These are phyloP conservation scores for Drosophila saltans DNA, from an alignment of 1,140 invertebrate genomes.

Conservation along the genomic window DNA sequence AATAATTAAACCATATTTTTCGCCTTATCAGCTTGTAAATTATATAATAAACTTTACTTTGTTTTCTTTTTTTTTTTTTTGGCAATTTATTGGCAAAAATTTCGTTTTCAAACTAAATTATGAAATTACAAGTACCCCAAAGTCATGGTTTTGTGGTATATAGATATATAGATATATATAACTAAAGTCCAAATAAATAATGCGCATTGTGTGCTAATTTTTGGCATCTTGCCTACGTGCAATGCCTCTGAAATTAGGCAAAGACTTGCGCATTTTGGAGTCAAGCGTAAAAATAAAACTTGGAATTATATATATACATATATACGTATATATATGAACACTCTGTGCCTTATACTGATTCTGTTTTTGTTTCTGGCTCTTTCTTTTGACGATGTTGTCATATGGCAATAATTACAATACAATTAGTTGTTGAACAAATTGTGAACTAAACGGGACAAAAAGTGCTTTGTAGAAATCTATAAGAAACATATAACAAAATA, in stretches of 20 bases:
- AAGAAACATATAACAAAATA: background rate
- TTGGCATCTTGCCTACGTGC: constrained; percentile 43
- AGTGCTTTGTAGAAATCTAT: constrained; percentile 53
- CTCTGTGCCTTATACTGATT: background rate
- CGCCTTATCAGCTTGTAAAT: background rate
- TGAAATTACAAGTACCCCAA: constrained; percentile 10
- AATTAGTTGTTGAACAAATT: constrained; percentile 26
- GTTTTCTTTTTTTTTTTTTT: constrained; percentile 1
- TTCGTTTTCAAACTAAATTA: constrained; percentile 11
- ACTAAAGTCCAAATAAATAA: constrained; percentile 21
- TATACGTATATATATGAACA: background rate
- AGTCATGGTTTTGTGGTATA: background rate
- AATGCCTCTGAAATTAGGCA: constrained; percentile 15
- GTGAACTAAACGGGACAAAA: constrained; percentile 30
- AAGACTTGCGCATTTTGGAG: constrained; percentile 28
- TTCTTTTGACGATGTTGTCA: background rate
- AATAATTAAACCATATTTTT: background rate
- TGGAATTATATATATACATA: constrained; percentile 1
- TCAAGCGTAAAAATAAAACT: constrained; percentile 4
- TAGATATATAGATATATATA: background rate
- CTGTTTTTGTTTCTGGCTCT: background rate
- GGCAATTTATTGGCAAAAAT: background rate
- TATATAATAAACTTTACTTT: background rate
- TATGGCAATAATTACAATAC: background rate
- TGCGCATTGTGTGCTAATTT: constrained; percentile 27